These are phyloP conservation scores for Rhinoraja longicauda DNA, from an alignment of 2,797 vertebrate genomes.

Conservation along the genomic window DNA sequence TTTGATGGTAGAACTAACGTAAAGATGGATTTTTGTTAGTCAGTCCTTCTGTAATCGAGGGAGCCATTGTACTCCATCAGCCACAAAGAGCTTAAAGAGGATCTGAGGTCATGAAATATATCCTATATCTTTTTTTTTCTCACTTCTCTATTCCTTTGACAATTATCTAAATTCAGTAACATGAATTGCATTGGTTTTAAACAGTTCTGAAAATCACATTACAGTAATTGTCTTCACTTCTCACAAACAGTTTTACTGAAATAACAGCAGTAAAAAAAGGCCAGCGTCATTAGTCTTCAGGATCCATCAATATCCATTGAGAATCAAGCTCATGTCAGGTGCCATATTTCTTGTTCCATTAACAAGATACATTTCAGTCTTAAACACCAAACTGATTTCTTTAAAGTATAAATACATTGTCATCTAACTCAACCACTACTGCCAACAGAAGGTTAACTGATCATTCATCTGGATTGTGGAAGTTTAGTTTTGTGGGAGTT, in stretches of 20 bases:
- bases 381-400: not conserved
- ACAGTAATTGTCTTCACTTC: not conserved
- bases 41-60: no score
- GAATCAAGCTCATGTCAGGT: not conserved
- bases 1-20: no score
- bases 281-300: not conserved
- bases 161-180: not conserved
- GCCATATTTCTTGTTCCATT: not conserved
- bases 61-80: no score
- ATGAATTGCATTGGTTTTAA: not conserved
- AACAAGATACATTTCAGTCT: not conserved
- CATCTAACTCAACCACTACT: not conserved
- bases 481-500: not conserved
- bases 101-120: no score
- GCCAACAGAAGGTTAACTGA: not conserved
- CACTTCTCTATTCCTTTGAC: not conserved
- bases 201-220: not conserved
- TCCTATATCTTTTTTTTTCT: not conserved
- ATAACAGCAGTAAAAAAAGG: not conserved
- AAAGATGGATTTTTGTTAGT: no score
- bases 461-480: not conserved
- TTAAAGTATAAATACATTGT: not conserved
- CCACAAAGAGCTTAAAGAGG: no score
- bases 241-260: not conserved
- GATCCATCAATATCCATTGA: not conserved